Base-by-base conservation (phyloP, 2,888 invertebrate species). In the Andrena praecox region DNA sequence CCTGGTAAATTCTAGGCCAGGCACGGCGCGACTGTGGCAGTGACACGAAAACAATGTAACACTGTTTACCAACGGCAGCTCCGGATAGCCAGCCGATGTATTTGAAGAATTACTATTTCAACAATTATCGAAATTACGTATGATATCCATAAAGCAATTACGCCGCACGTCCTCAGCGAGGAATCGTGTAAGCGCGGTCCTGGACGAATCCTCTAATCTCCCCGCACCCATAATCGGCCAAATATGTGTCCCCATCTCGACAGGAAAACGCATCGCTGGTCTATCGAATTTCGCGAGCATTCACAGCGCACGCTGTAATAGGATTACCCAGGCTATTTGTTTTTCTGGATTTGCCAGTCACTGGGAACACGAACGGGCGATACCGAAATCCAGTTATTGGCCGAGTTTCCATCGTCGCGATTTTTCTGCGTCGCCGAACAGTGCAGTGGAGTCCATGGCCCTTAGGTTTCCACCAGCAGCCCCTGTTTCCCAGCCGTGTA, bases 41-140 rank as follows among this genome's bases (percentile, higher is more conserved):
- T 10, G 68, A 56, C 33, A 56, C 54, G 42, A 24, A 10, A 54
- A 54, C 54, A 56, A 33, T 68, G 31, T 68, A 68, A n/a, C 56
- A 6, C 12, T 59, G 27, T 59, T 29, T 27, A 29, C 29, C 12
- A 29, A 59, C 29, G 27, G 16, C 56, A 59, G 29, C 12, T 27
- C 27, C 5, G 16, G 6, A 56, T 56, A 59, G 27, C 16, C 27
- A 29, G 16, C 12, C 16, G 29, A 12, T 16, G 16, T 59, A 27
- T 59, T 29, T 59, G 56, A 29, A 56, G 27, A 27, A 27, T 56
- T 56, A 56, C 16, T 27, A n/a, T 5, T 3, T 42, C 12, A 42
- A 12, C 12, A 12, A 42, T 42, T 42, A 1, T 42, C 1, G 3
- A 42, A 42, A 12, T 42, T 42, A 12, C 42, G 12, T 42, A 42